Conservation (phyloP, 1,140 invertebrate genomes). For the Drosophila aff. region DNA sequence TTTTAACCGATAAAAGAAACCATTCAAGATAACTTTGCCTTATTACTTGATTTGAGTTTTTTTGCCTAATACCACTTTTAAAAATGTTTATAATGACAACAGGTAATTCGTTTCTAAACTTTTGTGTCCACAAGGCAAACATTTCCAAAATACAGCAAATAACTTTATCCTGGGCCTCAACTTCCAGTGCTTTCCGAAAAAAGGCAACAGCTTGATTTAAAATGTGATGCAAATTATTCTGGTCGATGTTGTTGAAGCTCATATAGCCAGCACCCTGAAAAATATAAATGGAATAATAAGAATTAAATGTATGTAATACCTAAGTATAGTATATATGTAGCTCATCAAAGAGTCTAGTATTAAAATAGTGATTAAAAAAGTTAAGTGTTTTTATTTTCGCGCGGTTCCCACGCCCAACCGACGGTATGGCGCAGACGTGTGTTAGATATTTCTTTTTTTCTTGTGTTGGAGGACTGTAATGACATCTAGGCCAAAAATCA, state of each 20-base stretch:
- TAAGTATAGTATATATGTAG: no score
- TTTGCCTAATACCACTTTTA: slow-evolving; percentile 92
- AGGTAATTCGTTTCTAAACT: slow-evolving; percentile 89
- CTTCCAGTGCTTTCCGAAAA: slow-evolving; percentile 92
- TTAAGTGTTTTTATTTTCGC: no score
- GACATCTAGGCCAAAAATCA: no score
- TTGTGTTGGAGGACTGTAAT: no score
- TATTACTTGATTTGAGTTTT: slow-evolving; percentile 91
- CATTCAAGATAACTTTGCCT: slow-evolving; percentile 92
- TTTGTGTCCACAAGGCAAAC: slow-evolving; percentile 91
- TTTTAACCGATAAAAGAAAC: slow-evolving; percentile 88
- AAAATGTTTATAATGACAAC: slow-evolving; percentile 91
- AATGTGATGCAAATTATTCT: slow-evolving; percentile 87
- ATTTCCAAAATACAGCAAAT: slow-evolving; percentile 92
- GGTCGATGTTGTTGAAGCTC: slow-evolving; percentile 90
- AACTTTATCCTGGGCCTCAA: slow-evolving; percentile 97
- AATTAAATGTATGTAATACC: neutral
- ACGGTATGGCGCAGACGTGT: no score
- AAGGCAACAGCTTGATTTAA: slow-evolving; percentile 88
- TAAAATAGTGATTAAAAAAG: no score
- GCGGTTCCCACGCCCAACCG: no score
- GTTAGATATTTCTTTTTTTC: no score
- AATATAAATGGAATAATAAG: neutral
- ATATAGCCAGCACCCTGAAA: slow-evolving; percentile 91
- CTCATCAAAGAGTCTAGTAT: no score